Evolutionary conservation across 2,888 invertebrate species (phyloP).

Genomic region (Brenthis daphne): DNA sequence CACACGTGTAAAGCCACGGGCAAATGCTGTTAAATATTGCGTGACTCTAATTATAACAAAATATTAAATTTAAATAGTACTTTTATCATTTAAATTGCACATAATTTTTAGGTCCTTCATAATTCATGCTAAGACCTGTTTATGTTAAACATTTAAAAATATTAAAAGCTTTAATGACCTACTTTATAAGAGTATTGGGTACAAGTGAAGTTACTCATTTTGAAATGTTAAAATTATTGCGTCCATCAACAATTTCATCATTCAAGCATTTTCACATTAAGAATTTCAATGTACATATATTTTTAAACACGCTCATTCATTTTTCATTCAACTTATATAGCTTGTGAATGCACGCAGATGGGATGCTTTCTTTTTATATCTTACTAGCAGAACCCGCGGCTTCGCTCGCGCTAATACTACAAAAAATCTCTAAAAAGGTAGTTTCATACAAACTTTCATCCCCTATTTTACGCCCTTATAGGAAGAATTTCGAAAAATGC

Average conservation of each 20-base stretch:
- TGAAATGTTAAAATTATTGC: conserved; percentile 13
- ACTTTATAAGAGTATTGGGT: conserved; percentile 13
- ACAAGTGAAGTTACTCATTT: conserved; percentile 11
- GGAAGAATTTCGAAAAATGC: no score
- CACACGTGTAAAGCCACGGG: no score
- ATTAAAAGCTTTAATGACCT: conserved; percentile 11
- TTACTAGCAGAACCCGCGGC: no score
- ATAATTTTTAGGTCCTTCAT: conserved; percentile 14
- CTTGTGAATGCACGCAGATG: conserved; percentile 16
- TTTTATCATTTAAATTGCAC: conserved; percentile 6
- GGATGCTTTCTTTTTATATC: conserved; percentile 1
- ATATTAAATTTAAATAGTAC: conserved; percentile 1
- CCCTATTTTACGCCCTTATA: no score
- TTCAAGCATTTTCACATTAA: conserved; percentile 22
- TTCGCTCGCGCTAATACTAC: no score
- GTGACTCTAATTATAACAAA: no score
- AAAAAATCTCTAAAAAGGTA: no score
- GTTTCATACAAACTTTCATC: no score
- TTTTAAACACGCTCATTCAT: conserved; percentile 28
- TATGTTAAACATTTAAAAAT: conserved; percentile 11
- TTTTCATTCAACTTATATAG: conserved; percentile 33
- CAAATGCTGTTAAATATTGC: no score
- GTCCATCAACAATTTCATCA: conserved; percentile 14
- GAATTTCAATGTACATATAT: conserved; percentile 7
- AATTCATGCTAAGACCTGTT: conserved; percentile 10